These are phyloP conservation scores for Eudyptes chrysolophus DNA, from an alignment of 2,113 vertebrate species.

Conservation along the genomic window DNA sequence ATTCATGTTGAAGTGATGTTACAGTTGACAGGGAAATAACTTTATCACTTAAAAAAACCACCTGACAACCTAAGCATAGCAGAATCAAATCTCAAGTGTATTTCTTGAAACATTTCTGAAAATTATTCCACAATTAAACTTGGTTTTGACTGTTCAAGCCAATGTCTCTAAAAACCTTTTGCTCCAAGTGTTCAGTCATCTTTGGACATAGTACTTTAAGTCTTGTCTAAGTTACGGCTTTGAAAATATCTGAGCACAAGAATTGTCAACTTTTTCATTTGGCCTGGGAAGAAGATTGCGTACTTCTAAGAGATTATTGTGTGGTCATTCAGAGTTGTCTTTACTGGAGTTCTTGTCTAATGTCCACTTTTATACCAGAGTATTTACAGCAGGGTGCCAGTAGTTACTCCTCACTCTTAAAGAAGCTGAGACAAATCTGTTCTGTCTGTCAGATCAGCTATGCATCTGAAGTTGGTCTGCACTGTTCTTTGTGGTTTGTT, in stretches of 20 bases:
- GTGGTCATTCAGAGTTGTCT: not conserved
- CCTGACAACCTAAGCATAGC: not conserved
- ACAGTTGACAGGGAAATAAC: not conserved
- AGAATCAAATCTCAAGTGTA: not conserved
- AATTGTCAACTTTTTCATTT: not conserved
- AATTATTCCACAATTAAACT: not conserved
- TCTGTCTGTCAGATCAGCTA: not conserved
- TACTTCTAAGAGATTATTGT: not conserved
- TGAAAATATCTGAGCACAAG: not conserved
- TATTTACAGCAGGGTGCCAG: not conserved
- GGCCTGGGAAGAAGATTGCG: not conserved
- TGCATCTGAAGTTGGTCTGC: not conserved
- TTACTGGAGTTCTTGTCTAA: not conserved
- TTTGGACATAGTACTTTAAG: not conserved
- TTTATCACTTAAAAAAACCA: not conserved
- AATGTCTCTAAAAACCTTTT: not conserved
- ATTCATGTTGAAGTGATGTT: not conserved
- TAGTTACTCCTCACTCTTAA: not conserved
- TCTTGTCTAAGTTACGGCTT: not conserved
- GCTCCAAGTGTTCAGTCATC: not conserved
- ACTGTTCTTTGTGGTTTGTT: not conserved
- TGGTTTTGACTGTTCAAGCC: not conserved
- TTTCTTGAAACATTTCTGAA: not conserved
- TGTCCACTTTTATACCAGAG: not conserved
- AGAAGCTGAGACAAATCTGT: no score